Evolutionary conservation across 2,113 vertebrate genomes (phyloP).

Genomic region (Chloropsis cyanopogon): DNA sequence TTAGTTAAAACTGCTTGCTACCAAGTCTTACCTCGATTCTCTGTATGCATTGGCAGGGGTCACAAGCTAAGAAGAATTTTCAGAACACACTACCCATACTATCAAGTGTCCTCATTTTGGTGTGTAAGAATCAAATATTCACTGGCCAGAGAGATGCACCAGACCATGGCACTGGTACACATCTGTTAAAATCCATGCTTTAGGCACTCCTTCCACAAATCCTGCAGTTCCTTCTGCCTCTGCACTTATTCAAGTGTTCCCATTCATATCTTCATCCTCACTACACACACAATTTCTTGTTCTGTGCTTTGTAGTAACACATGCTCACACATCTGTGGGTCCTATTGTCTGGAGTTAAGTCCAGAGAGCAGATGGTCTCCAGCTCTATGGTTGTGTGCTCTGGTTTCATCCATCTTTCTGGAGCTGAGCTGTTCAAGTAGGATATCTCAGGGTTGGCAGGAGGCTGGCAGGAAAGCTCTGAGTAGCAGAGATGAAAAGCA

Average conservation of each 20-base stretch:
- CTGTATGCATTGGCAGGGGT: neutral
- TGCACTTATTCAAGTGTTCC: neutral
- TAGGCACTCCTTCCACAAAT: neutral
- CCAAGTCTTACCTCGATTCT: neutral
- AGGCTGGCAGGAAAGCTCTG: neutral
- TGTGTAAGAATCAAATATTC: neutral
- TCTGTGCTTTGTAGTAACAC: neutral
- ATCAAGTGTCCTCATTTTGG: neutral
- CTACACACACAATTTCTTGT: neutral
- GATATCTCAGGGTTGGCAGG: neutral
- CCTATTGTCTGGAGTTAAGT: neutral
- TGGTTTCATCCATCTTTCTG: neutral
- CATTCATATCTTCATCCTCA: neutral
- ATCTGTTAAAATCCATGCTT: neutral
- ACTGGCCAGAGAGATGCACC: neutral
- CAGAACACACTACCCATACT: neutral
- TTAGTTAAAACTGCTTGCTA: neutral
- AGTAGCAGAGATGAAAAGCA: neutral
- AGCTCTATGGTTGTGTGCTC: neutral
- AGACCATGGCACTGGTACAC: neutral
- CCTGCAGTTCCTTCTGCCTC: neutral
- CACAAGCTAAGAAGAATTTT: neutral
- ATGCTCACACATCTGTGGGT: neutral
- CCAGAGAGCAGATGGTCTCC: neutral
- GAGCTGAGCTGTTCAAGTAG: neutral